phyloP scores from a whole-genome alignment of 2,113 vertebrate genomes.

The Grallaria varia region DNA sequence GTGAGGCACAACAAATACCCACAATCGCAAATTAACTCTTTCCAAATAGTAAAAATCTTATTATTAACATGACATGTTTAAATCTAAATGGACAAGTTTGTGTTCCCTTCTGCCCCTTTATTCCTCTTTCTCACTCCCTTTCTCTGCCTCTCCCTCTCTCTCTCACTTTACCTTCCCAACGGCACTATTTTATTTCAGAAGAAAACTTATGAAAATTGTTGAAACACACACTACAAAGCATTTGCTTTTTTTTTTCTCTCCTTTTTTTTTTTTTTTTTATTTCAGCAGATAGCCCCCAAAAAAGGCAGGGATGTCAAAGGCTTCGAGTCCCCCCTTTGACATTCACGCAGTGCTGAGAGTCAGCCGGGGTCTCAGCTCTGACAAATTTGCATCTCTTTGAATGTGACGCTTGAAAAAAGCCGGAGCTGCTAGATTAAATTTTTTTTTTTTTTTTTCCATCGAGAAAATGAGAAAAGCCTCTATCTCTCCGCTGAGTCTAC shows the following conservation, averaged over 20 bases:
- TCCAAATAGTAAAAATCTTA: constrained; percentile 22
- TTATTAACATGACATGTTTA: background rate
- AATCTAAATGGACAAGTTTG: constrained; percentile 46
- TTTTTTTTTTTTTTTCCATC: constrained; percentile 86
- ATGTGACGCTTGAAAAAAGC: constrained; percentile 90
- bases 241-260: constrained; percentile 55
- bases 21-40: constrained; percentile 5
- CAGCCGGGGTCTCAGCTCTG: constrained; percentile 88
- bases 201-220: constrained; percentile 85
- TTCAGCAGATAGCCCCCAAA: constrained; percentile 74
- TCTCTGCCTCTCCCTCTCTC: constrained; percentile 32
- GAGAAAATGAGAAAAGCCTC: constrained; percentile 99
- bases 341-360: constrained; percentile 87
- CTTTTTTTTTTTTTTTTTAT: constrained; percentile 53
- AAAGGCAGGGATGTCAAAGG: constrained; percentile 87
- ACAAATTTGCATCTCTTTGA: constrained; percentile 99
- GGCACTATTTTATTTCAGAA: constrained; percentile 79
- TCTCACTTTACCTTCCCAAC: constrained; percentile 73
- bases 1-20: background rate
- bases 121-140: constrained; percentile 36
- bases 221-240: constrained; percentile 81
- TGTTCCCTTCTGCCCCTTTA: constrained; percentile 46
- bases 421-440: constrained; percentile 95
- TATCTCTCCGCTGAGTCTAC: constrained; percentile 95
- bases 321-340: constrained; percentile 89